phyloP scores from a whole-genome alignment of 2,888 invertebrate genomes.

The Ophonus ardosiacus region DNA sequence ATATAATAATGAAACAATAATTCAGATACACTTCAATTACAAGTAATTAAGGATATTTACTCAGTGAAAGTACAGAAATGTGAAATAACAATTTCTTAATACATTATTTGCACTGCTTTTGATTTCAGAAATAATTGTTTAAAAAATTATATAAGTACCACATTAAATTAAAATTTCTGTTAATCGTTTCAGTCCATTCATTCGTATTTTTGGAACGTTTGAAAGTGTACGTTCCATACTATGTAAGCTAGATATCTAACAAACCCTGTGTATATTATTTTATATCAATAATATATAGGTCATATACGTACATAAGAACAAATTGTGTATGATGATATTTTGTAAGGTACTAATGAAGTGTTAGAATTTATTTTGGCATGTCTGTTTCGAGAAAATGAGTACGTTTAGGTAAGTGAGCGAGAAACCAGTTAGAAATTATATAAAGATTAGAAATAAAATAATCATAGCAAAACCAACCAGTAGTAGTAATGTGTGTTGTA shows the following conservation, averaged over 20 bases:
- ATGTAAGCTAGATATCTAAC: constrained; percentile 30
- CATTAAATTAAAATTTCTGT: constrained; percentile 11
- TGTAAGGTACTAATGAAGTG: constrained; percentile 58
- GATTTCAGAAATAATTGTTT: not conserved
- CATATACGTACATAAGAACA: constrained; percentile 32
- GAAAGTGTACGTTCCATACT: not conserved
- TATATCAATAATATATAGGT: constrained; percentile 34
- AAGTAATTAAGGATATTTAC: constrained; percentile 44
- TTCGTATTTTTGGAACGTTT: not conserved
- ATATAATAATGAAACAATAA: not conserved
- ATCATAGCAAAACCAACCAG: constrained; percentile 42
- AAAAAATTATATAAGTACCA: not conserved
- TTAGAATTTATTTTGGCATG: constrained; percentile 54
- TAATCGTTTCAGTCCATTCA: not conserved
- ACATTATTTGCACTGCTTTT: not conserved
- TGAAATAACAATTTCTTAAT: not conserved
- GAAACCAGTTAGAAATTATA: constrained; percentile 34
- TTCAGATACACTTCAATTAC: constrained; percentile 54
- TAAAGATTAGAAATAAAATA: constrained; percentile 47
- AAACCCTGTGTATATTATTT: constrained; percentile 44
- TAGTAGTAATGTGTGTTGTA: constrained; percentile 63
- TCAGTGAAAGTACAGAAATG: not conserved
- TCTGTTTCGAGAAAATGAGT: constrained; percentile 31
- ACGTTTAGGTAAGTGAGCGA: constrained; percentile 46
- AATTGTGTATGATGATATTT: constrained; percentile 47